Evolutionary conservation across 37 sponge, comb jelly and placozoan genomes (phyloP).

Genomic region (Geodia barretti): DNA sequence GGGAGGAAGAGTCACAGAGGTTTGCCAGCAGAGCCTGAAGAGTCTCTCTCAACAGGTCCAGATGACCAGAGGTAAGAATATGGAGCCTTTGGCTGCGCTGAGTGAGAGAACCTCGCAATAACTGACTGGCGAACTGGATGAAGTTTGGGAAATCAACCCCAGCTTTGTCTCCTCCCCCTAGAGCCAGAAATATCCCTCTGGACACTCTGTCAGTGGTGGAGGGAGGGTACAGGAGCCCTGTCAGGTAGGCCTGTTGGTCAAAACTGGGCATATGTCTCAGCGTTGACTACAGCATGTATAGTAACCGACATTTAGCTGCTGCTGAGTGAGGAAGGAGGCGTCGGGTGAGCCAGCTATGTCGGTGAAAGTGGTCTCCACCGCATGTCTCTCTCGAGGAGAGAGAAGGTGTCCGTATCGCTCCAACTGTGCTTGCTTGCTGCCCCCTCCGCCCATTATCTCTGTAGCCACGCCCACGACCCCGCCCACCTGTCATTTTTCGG

Average conservation of each 20-base stretch:
- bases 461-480: no score
- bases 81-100: slow-evolving; percentile 13
- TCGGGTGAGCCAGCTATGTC: slow-evolving; percentile 36
- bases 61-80: neutral
- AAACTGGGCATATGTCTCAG: no score
- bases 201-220: neutral
- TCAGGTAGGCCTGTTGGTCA: slow-evolving; percentile 29
- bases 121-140: slow-evolving; percentile 16
- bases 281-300: neutral
- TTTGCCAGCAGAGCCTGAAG: slow-evolving; percentile 6
- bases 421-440: slow-evolving; percentile 30
- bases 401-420: slow-evolving; percentile 37
- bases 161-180: neutral
- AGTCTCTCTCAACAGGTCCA: slow-evolving; percentile 10
- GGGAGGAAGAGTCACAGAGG: neutral
- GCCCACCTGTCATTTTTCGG: no score
- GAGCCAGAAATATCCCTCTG: slow-evolving; percentile 13
- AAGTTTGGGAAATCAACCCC: slow-evolving; percentile 34
- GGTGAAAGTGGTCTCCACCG: slow-evolving; percentile 11
- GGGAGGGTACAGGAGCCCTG: neutral
- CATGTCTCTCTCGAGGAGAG: slow-evolving; percentile 36
- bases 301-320: slow-evolving; percentile 28
- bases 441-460: slow-evolving; percentile 60
- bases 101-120: slow-evolving; percentile 36
- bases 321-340: slow-evolving; percentile 2